A percentile compares a stretch with the other conserved stretches of the same genome.
Evolutionary conservation across 2,113 vertebrate genomes (phyloP).

Genomic region (Nansenia antarctica): DNA sequence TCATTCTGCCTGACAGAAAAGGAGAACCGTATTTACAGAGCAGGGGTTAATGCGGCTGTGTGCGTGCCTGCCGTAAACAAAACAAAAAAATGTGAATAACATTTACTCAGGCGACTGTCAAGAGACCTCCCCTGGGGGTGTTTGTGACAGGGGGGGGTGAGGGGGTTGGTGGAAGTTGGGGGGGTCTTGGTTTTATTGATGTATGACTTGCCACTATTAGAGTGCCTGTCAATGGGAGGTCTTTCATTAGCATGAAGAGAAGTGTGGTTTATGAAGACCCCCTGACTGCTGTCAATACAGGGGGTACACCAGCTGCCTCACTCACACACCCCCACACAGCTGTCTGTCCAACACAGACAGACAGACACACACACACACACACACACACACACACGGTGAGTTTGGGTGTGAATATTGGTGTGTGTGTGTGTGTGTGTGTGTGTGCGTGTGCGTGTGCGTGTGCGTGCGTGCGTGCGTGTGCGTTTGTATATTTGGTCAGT

Average conservation of each 20-base stretch:
- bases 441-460: background rate
- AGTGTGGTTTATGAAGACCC: constrained; percentile 20
- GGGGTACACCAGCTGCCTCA: constrained; percentile 41
- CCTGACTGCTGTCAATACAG: constrained; percentile 39
- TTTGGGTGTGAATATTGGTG: no score
- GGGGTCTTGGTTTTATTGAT: constrained; percentile 14
- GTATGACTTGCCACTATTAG: constrained; percentile 12
- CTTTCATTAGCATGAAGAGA: constrained; percentile 6
- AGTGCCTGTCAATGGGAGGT: constrained; percentile 11
- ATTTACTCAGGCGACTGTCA: constrained; percentile 30
- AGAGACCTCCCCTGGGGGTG: constrained; percentile 22
- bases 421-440: background rate
- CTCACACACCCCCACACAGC: no score
- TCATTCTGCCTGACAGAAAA: constrained; percentile 27
- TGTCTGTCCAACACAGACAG: constrained; percentile 1
- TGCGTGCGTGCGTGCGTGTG: background rate
- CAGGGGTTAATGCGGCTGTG: background rate
- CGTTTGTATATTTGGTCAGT: background rate
- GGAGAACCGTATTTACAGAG: constrained; percentile 25
- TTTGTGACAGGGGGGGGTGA: background rate
- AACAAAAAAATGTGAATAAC: constrained; percentile 24
- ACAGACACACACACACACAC: constrained; percentile 24
- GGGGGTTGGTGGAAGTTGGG: no score
- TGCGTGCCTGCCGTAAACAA: constrained; percentile 8
- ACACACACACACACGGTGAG: background rate